Evolutionary conservation across 2,797 vertebrate genomes (phyloP), one percentile per base, ranked within the genome.

Genomic region (Pseudotriccus pelzelni): DNA sequence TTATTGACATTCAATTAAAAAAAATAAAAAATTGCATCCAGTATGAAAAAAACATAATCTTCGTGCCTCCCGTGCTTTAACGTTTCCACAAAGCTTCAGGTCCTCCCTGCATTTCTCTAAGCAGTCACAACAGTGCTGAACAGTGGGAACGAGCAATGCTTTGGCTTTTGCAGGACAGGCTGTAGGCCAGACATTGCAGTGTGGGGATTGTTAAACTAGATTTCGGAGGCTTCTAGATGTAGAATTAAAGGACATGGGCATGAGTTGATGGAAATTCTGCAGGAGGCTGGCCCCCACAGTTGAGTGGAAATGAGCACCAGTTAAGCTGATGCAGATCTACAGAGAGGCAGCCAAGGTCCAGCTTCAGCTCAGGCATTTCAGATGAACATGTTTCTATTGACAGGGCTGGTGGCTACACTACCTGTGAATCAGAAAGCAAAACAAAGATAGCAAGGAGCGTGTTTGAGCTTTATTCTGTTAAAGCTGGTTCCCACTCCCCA

Each of bases 371-470:
- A 28, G 46, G 15, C 21, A 4, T 9, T 41, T 23, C 15, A 36
- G 30, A 11, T 5, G 15, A 14, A 19, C 22, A 27, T 4, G 0
- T 41, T 43, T 27, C 30, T n/a, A 0, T 1, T 12, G 49, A 41
- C 68, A 32, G 73, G 30, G 14, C 37, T 50, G 67, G 17, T 50
- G 22, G 27, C 22, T n/a, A 43, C 44, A 2, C 9, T 10, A 7
- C 30, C 36, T 56, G 21, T 13, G 53, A 75, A 41, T 43, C 20
- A 43, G 41, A 68, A 50, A 73, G 43, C 47, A 58, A 88, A 66
- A 60, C 1, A 0, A 86, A 84, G 36, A 9, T 12, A 22, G 5
- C 2, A 6, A 56, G n/a, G 62, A 68, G 28, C 5, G 10, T 4
- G 1, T 79, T 14, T 55, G 64, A 83, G 70, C 39, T 78, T 24